These are phyloP conservation scores for Sebastes trivittatus DNA, from an alignment of 2,797 vertebrate genomes.

Conservation along the genomic window DNA sequence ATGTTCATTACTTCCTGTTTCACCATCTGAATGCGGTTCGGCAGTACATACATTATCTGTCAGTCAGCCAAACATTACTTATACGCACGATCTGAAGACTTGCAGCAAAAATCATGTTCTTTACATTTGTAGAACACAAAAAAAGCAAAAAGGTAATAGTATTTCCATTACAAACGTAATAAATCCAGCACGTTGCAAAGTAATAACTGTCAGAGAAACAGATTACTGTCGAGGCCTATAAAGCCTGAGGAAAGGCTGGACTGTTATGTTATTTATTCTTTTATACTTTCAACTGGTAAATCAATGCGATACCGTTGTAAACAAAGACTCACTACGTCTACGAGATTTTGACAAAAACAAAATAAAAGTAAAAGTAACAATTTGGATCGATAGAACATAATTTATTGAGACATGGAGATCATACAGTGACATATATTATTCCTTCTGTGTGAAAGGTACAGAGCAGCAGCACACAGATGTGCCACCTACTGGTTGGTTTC, in stretches of 20 bases:
- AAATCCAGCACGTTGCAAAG: slow-evolving; percentile 56
- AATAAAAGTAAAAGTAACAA: slow-evolving; percentile 32
- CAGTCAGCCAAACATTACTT: slow-evolving; percentile 30
- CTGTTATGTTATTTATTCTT: slow-evolving; percentile 53
- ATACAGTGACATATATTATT: neutral
- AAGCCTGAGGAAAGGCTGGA: slow-evolving; percentile 49
- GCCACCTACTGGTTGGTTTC: slow-evolving; percentile 54
- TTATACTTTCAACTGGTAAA: slow-evolving; percentile 48
- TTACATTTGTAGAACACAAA: slow-evolving; percentile 9
- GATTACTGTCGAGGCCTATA: slow-evolving; percentile 52
- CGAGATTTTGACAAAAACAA: slow-evolving; percentile 14
- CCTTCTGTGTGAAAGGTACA: neutral
- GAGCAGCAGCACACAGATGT: slow-evolving; percentile 1
- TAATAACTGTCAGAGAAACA: slow-evolving; percentile 71
- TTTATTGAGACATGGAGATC: slow-evolving; percentile 59
- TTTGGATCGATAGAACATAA: slow-evolving; percentile 41
- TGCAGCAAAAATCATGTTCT: slow-evolving; percentile 17
- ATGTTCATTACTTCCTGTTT: slow-evolving; percentile 31
- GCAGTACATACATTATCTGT: slow-evolving; percentile 1
- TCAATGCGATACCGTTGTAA: slow-evolving; percentile 48
- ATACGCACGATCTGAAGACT: slow-evolving; percentile 12
- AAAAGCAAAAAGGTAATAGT: slow-evolving; percentile 46
- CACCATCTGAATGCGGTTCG: slow-evolving; percentile 1
- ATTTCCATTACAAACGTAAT: slow-evolving; percentile 63
- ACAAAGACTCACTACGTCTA: slow-evolving; percentile 38